Conservation (phyloP, 2,113 vertebrate genomes). For the Romanogobio albipinnatus region DNA sequence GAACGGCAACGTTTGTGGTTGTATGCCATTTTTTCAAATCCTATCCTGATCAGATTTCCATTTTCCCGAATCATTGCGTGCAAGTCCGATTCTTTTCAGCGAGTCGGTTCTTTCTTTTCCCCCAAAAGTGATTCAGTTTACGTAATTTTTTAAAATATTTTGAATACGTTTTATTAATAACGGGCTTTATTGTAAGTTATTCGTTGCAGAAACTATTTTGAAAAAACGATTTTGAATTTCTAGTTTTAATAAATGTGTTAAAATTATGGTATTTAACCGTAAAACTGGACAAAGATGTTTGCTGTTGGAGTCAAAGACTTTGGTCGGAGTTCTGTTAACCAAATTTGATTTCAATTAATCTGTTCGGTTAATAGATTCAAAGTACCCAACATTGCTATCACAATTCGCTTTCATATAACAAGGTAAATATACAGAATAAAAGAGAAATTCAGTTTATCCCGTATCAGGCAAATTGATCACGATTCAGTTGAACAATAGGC, state of each 20-base stretch:
- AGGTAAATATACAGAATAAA: neutral
- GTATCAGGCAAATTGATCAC: neutral
- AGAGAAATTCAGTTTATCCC: neutral
- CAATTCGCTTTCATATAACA: neutral
- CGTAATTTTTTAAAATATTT: neutral
- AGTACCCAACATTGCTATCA: neutral
- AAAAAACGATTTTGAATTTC: neutral
- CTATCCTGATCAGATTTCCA: neutral
- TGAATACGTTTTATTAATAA: neutral
- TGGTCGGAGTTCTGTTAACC: neutral
- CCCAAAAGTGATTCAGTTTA: no score
- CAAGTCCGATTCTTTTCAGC: neutral
- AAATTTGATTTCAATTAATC: neutral
- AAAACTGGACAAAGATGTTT: neutral
- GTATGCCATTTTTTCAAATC: neutral
- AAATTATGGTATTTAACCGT: neutral
- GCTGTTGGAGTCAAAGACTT: no score
- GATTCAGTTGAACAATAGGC: neutral
- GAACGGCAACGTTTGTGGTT: neutral
- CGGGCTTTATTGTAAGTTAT: neutral
- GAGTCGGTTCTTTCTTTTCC: neutral
- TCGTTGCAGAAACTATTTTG: neutral
- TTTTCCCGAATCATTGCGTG: neutral
- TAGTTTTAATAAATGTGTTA: neutral
- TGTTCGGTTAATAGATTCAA: neutral